Percentiles rank a stretch among this genome's conserved stretches.
Evolutionary conservation across 2,888 invertebrate genomes (phyloP).

Genomic region (Tachina fera): DNA sequence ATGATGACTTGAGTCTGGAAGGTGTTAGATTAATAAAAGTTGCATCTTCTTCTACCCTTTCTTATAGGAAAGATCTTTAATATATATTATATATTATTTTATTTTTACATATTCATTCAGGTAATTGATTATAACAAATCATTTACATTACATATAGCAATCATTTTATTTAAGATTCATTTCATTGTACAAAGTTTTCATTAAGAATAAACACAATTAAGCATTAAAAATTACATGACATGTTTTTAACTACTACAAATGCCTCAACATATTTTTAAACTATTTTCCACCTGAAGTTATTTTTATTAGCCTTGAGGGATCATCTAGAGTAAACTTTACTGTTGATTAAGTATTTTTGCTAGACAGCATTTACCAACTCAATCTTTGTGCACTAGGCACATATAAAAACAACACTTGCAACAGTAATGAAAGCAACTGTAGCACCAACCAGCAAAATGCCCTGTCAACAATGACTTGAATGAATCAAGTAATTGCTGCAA

Average conservation of each 20-base stretch:
- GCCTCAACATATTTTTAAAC: conserved; percentile 5
- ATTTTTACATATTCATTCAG: no score
- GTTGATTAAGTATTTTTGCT: conserved; percentile 58
- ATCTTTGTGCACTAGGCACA: conserved; percentile 73
- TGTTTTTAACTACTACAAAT: conserved; percentile 4
- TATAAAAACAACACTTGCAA: conserved; percentile 20
- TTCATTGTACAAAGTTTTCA: no score
- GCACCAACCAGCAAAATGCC: background rate
- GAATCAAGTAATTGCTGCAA: background rate
- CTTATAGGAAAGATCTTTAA: no score
- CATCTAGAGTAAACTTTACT: conserved; percentile 56
- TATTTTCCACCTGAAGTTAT: background rate
- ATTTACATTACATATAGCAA: no score
- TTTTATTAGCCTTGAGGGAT: conserved; percentile 30
- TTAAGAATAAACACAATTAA: background rate
- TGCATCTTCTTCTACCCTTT: no score
- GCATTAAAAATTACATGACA: background rate
- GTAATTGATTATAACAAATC: no score
- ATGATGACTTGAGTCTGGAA: no score
- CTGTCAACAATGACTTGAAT: conserved; percentile 37
- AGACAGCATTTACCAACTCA: conserved; percentile 62
- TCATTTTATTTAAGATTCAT: no score
- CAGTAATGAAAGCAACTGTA: background rate
- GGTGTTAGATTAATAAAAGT: no score
- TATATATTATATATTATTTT: no score